These are phyloP conservation scores for Sinohyriopsis cumingii DNA, from an alignment of 2,888 invertebrate genomes.

Conservation along the genomic window DNA sequence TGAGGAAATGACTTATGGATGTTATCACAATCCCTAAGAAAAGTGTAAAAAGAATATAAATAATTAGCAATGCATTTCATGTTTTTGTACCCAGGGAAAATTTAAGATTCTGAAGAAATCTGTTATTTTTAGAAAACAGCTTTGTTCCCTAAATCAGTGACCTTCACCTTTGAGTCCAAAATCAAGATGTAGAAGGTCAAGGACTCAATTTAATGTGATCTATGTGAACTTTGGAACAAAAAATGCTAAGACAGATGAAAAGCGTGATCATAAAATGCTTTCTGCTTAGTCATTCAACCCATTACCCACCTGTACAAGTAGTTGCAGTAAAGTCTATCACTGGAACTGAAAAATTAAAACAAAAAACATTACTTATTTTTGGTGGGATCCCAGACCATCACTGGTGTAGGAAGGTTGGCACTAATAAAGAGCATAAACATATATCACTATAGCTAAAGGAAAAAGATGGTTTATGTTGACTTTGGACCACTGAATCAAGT, in stretches of 20 bases:
- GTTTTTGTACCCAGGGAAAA: too few relatives aligned
- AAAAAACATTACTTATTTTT: background rate
- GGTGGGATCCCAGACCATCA: too few relatives aligned
- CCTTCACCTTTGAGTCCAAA: background rate
- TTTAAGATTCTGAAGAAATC: background rate
- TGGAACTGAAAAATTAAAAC: constrained; percentile 43
- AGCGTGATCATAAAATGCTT: background rate
- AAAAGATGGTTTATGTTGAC: too few relatives aligned
- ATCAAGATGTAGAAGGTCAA: background rate
- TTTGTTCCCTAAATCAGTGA: too few relatives aligned
- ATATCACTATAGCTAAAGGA: too few relatives aligned
- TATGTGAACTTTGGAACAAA: background rate
- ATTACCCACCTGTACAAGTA: constrained; percentile 58
- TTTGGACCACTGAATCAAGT: too few relatives aligned
- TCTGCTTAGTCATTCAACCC: background rate
- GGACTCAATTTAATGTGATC: background rate
- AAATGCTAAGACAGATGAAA: background rate
- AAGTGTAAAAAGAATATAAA: too few relatives aligned
- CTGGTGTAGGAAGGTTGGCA: too few relatives aligned
- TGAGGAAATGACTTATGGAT: too few relatives aligned
- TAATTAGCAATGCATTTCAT: too few relatives aligned
- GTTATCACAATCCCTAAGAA: too few relatives aligned
- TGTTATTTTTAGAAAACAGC: background rate
- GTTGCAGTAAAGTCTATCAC: constrained; percentile 57
- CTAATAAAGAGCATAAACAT: too few relatives aligned